A percentile compares a stretch with the other conserved stretches of the same genome.
These are phyloP conservation scores for Adelognathus sp. DNA, from an alignment of 2,888 invertebrate species.

Conservation along the genomic window DNA sequence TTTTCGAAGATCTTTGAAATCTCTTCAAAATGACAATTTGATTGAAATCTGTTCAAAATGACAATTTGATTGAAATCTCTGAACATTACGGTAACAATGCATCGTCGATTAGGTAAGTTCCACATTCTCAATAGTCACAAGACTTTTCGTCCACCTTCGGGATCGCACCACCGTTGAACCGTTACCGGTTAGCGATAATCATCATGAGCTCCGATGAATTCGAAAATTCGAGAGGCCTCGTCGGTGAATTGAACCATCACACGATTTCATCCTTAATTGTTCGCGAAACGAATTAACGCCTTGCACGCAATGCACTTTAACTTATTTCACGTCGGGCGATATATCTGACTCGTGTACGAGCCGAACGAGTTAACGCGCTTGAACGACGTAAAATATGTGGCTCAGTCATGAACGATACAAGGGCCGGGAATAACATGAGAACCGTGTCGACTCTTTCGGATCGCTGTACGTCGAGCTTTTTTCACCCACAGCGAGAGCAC, in stretches of 20 bases:
- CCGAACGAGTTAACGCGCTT: constrained; percentile 22
- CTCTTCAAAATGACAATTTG: too few relatives aligned
- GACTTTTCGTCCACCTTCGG: too few relatives aligned
- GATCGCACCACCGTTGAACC: neutral
- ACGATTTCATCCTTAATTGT: constrained; percentile 73
- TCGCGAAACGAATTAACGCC: constrained; percentile 77
- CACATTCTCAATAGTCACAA: too few relatives aligned
- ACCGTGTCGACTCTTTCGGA: neutral
- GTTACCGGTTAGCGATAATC: neutral
- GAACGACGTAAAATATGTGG: constrained; percentile 72
- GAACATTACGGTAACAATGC: too few relatives aligned
- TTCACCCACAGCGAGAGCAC: neutral
- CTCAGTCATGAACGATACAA: constrained; percentile 69
- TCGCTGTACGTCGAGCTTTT: neutral
- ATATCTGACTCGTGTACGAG: constrained; percentile 63
- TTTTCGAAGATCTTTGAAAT: too few relatives aligned
- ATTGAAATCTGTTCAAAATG: too few relatives aligned
- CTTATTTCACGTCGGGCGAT: constrained; percentile 73
- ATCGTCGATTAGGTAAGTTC: too few relatives aligned
- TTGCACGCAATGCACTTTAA: constrained; percentile 77
- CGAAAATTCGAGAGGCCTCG: constrained; percentile 17
- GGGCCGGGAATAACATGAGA: neutral
- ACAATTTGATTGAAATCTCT: too few relatives aligned
- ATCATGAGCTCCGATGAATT: neutral
- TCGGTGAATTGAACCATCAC: constrained; percentile 69